Base-by-base conservation (phyloP, 2,888 invertebrate genomes). In the Dasypogon diadema region DNA sequence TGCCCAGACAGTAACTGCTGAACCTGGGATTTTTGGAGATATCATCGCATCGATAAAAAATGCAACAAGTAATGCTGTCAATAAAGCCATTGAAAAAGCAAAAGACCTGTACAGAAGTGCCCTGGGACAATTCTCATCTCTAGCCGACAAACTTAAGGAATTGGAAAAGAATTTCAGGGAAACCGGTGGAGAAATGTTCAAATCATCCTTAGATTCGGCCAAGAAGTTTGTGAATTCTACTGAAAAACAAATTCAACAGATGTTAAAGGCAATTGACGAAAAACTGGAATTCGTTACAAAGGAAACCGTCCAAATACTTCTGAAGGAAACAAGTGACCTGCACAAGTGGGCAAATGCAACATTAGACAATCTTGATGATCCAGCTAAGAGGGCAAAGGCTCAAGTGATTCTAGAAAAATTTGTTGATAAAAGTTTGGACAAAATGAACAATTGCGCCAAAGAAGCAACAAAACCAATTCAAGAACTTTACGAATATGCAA, bases 381-480 rank as follows among this genome's bases (percentile, higher is more conserved):
- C 42, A 14, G 10, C 16, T 2, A 65, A 65, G 37, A 34, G 65
- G 4, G 3, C 14, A 1, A 12, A 65, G 4, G 65, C 22, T n/a
- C 24, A 48, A 24, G 22, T 6, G 2, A 46, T 65, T 10, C 24
- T 65, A 2, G 16, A 22, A 6, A 48, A 46, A n/a, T 65, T 46
- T 21, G 48, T 65, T 14, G 65, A 65, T 42, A 65, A 48, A 26
- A 46, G 24, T 22, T 42, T 46, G 24, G 65, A 48, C 2, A 42
- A 65, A 46, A 65, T 65, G 12, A 48, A 46, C 16, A 65, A 42
- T 6, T 65, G 65, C 16, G 65, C 65, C 4, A 34, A 24, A 22
- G 65, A 65, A 37, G 65, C 65, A 8, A 65, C 46, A 1, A 65
- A 46, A 26, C 65, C 65, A 24, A 65, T 65, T 65, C 65, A 65